Evolutionary conservation across 2,797 vertebrate genomes (phyloP).

Genomic region (Neosilurus mollespiculum): DNA sequence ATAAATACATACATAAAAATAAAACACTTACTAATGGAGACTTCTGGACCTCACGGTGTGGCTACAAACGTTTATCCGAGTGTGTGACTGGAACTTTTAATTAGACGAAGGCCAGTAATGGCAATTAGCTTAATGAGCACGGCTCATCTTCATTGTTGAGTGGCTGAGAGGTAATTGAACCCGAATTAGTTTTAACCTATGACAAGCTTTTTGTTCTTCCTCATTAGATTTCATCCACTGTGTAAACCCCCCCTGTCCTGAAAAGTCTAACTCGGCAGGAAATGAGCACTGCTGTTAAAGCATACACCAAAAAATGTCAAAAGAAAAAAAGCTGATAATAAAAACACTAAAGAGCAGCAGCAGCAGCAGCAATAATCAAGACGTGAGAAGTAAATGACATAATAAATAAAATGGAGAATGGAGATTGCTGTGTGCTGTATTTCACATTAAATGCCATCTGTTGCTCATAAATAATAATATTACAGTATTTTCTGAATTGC

Average conservation of each 20-base stretch:
- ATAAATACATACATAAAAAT: neutral
- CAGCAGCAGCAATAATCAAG: neutral
- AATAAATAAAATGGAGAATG: neutral
- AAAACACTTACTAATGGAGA: neutral
- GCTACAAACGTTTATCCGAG: neutral
- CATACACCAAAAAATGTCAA: neutral
- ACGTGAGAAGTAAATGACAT: neutral
- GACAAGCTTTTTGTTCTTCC: slow-evolving; percentile 27
- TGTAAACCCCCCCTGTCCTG: neutral
- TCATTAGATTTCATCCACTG: neutral
- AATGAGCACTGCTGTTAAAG: neutral
- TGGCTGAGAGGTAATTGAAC: slow-evolving; percentile 21
- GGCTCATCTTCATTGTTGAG: slow-evolving; percentile 32
- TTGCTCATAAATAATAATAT: neutral
- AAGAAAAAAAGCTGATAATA: neutral
- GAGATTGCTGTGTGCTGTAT: neutral
- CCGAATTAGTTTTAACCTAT: slow-evolving; percentile 9
- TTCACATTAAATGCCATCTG: slow-evolving; percentile 13
- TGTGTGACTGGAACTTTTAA: slow-evolving; percentile 10
- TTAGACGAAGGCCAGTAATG: slow-evolving; percentile 40
- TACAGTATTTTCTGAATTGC: no score
- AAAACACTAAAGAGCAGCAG: neutral
- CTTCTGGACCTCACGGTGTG: neutral
- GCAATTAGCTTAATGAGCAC: slow-evolving; percentile 43
- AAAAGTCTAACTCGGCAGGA: neutral